A percentile compares a stretch with the other conserved stretches of the same genome.
These are phyloP conservation scores for Gambusia yucatana DNA, from an alignment of 2,797 vertebrate genomes.

Conservation along the genomic window DNA sequence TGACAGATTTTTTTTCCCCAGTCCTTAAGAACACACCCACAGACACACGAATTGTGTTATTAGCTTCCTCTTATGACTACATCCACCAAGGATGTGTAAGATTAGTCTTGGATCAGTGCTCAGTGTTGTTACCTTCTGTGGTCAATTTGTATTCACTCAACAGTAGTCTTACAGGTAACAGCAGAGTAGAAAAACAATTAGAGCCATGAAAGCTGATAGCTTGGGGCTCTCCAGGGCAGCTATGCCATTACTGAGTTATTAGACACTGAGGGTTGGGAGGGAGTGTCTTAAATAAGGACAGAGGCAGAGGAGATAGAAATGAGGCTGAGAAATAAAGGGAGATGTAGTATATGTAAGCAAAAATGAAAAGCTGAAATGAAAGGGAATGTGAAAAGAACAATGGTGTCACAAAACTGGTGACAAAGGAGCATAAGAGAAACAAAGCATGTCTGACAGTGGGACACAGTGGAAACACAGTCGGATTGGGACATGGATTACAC, in stretches of 20 bases:
- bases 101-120: constrained; percentile 62
- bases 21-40: constrained; percentile 20
- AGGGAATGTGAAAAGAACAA: constrained; percentile 11
- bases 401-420: background rate
- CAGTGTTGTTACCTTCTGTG: constrained; percentile 58
- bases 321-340: constrained; percentile 25
- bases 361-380: constrained; percentile 1
- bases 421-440: constrained; percentile 12
- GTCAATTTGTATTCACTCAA: constrained; percentile 71
- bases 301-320: constrained; percentile 22
- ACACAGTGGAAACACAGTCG: constrained; percentile 37
- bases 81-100: constrained; percentile 55
- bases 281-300: constrained; percentile 34
- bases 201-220: constrained; percentile 66
- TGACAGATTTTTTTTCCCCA: constrained; percentile 30
- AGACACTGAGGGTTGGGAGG: constrained; percentile 24
- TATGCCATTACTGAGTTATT: constrained; percentile 70
- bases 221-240: constrained; percentile 60
- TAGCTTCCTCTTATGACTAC: constrained; percentile 47
- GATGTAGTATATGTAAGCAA: background rate
- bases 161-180: constrained; percentile 62
- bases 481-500: background rate
- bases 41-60: constrained; percentile 42
- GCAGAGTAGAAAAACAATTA: constrained; percentile 76
- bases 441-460: constrained; percentile 36